phyloP scores from a whole-genome alignment of 2,888 invertebrate genomes.

The Lomographa bimaculata region DNA sequence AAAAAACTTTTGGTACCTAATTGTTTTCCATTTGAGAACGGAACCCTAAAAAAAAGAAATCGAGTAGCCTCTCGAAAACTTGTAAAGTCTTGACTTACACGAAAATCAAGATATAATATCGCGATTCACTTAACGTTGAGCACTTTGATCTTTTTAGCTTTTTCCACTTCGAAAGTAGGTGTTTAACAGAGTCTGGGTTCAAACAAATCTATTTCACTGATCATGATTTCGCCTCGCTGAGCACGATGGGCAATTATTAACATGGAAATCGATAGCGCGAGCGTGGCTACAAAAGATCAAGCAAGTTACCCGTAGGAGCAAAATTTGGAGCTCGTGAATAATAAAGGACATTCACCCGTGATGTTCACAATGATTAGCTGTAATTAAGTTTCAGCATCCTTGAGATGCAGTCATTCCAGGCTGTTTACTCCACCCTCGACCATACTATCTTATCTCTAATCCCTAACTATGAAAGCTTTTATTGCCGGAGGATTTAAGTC shows the following conservation, averaged over 20 bases:
- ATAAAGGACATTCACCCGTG: constrained; percentile 22
- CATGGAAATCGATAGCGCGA: constrained; percentile 13
- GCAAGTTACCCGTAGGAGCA: constrained; percentile 14
- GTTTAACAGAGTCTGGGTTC: constrained; percentile 10
- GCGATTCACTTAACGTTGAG: neutral
- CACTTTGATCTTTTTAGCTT: constrained; percentile 7
- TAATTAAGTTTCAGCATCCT: too few species aligned
- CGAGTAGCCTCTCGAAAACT: neutral
- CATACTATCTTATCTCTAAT: too few species aligned
- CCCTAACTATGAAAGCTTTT: constrained; percentile 22
- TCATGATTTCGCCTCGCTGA: constrained; percentile 13
- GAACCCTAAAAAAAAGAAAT: neutral
- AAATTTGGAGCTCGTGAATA: constrained; percentile 24
- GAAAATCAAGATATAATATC: constrained; percentile 2
- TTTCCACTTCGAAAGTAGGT: constrained; percentile 2
- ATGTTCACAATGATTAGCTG: too few species aligned
- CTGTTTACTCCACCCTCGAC: too few species aligned
- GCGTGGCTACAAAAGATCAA: constrained; percentile 12
- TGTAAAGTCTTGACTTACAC: neutral
- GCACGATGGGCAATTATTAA: constrained; percentile 24
- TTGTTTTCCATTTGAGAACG: too few species aligned
- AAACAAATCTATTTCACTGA: constrained; percentile 20
- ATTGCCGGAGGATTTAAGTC: constrained; percentile 19
- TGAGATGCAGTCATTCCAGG: too few species aligned
- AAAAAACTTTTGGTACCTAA: too few species aligned